Conservation (phyloP, 2,888 invertebrate genomes). For the Furcula furcula region DNA sequence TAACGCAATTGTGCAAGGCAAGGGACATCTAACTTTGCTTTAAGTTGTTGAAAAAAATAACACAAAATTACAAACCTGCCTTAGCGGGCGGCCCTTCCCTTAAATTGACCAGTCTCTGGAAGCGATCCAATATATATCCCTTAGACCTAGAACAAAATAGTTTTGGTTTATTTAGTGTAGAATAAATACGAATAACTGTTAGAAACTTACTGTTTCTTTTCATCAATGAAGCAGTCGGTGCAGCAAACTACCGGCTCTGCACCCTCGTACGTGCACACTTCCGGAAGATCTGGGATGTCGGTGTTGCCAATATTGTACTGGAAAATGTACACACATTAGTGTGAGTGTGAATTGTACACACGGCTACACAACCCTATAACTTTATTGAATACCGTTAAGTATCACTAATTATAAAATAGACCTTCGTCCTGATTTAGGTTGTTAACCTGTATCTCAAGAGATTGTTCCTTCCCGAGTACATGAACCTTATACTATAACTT, state of each 20-base stretch:
- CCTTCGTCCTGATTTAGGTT: too few relatives aligned
- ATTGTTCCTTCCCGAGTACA: too few relatives aligned
- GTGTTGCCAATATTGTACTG: slow-evolving; percentile 1
- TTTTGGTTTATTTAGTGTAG: neutral
- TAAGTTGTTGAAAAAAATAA: neutral
- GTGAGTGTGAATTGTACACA: too few relatives aligned
- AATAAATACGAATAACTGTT: too few relatives aligned
- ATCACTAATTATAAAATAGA: too few relatives aligned
- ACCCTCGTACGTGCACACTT: neutral
- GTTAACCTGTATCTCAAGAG: too few relatives aligned
- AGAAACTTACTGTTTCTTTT: neutral
- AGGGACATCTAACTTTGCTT: too few relatives aligned
- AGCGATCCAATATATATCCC: neutral
- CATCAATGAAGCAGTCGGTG: neutral
- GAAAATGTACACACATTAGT: neutral
- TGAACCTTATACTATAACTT: too few relatives aligned
- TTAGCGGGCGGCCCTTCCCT: neutral
- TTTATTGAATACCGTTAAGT: too few relatives aligned
- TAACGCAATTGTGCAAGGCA: too few relatives aligned
- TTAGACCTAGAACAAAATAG: neutral
- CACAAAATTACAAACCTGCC: neutral
- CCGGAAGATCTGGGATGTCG: neutral
- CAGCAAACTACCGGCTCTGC: neutral
- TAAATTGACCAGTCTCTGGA: neutral
- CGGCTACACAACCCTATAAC: too few relatives aligned